Conservation (phyloP, 1,140 invertebrate species). For the Mizuhopecten yessoensis region DNA sequence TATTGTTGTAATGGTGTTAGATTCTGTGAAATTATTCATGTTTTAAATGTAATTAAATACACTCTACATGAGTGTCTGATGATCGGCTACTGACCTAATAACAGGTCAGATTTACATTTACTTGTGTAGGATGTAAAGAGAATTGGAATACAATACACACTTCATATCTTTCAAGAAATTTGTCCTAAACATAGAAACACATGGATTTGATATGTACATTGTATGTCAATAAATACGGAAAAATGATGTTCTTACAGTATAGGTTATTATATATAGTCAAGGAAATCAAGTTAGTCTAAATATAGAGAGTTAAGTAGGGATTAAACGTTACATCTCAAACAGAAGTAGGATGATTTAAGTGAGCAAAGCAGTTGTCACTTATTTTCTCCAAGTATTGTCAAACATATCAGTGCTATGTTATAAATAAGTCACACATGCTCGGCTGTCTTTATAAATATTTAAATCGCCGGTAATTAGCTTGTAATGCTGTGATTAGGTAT, state of each 20-base stretch:
- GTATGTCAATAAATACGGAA: background rate
- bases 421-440: background rate
- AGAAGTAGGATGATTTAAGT: constrained; percentile 1
- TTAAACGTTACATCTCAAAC: background rate
- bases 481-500: constrained; percentile 12
- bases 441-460: background rate
- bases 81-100: too few species aligned
- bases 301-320: background rate
- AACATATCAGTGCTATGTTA: background rate
- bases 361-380: background rate
- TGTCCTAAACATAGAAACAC: background rate
- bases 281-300: background rate
- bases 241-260: background rate
- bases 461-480: background rate
- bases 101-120: too few species aligned
- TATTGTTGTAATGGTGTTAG: background rate
- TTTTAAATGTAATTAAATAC: too few species aligned
- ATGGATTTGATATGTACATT: too few species aligned
- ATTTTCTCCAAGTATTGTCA: background rate
- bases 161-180: background rate
- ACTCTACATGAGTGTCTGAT: too few species aligned
- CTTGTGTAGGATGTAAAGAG: too few species aligned
- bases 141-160: too few species aligned
- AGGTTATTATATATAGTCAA: background rate
- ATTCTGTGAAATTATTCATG: background rate